Percentiles rank a stretch among this genome's conserved stretches.
phyloP scores from a whole-genome alignment of 2,888 invertebrate species.

The Dinocampus coccinellae region DNA sequence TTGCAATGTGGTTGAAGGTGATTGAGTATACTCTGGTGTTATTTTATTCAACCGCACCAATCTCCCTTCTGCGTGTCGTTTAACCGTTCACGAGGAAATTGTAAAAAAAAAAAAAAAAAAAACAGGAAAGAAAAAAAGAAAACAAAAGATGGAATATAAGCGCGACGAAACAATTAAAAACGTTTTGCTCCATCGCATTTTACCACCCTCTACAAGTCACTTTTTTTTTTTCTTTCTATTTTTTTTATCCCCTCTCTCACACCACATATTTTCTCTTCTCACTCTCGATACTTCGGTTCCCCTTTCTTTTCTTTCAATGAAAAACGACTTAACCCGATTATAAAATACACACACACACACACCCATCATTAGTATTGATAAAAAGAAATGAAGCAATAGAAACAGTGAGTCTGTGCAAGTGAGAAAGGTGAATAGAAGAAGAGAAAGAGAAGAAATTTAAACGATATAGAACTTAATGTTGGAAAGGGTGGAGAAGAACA shows the following conservation, averaged over 20 bases:
- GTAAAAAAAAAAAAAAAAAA: no score
- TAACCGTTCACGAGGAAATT: no score
- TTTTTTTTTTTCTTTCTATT: constrained; percentile 26
- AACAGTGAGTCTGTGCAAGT: no score
- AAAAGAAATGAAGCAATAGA: not conserved
- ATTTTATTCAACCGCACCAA: no score
- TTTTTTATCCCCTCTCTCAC: no score
- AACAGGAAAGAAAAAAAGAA: no score
- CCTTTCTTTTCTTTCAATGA: constrained; percentile 27
- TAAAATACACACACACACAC: constrained; percentile 41
- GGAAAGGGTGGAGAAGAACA: constrained; percentile 54
- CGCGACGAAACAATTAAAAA: constrained; percentile 69
- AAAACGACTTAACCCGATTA: constrained; percentile 42
- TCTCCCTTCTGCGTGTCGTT: no score
- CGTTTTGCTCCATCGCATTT: constrained; percentile 67
- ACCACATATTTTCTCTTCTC: constrained; percentile 19
- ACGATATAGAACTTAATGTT: not conserved
- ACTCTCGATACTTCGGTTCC: no score
- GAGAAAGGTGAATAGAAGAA: not conserved
- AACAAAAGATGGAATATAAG: constrained; percentile 65
- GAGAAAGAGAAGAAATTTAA: not conserved
- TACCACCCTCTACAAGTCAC: constrained; percentile 19
- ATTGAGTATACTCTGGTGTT: no score
- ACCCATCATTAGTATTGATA: constrained; percentile 31
- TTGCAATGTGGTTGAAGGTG: constrained; percentile 30